Evolutionary conservation across 2,113 vertebrate species (phyloP), one percentile per base, ranked within the genome.

Genomic region (Oncorhynchus mykiss): DNA sequence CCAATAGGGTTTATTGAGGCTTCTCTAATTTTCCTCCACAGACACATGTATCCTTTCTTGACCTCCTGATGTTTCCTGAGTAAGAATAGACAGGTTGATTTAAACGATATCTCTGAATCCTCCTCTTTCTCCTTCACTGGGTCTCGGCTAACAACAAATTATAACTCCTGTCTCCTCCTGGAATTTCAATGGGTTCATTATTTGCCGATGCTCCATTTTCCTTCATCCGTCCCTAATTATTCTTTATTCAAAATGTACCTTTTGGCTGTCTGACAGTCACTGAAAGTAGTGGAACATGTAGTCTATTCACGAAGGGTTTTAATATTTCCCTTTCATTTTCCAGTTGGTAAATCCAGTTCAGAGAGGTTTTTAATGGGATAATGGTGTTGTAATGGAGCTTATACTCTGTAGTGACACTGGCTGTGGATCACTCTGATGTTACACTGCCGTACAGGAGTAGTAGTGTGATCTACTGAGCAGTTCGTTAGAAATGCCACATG

Each of bases 31-130:
- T 76, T 48, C 76, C 45, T 49, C 68, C 45, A 70, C 45, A 67
- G 27, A 80, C 82, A 72, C 57, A 4, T 80, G 75, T 73, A 54
- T 54, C 49, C 73, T 82, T 80, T 81, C 60, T 76, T 77, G 6
- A n/a, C 77, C 82, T 78, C 66, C 39, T n/a, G 73, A 68, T 77
- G 66, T 75, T 67, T 76, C 66, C 60, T 79, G 85, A 86, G 88
- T 89, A 82, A 86, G 87, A 89, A 88, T 83, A 83, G 88, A 88
- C 84, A 89, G 88, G 81, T 87, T 87, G 87, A 92, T 91, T 91
- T 82, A 90, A 90, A 85, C 79, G 84, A 75, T 89, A 91, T 91
- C 88, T 87, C 29, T 66, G 79, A 78, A 80, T 75, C 71, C 20
- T 73, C 60, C 80, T 77, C 29, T 27, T 39, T 34, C 64, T 62